Conservation (phyloP, 2,888 invertebrate species). For the Melitaea athalia region DNA sequence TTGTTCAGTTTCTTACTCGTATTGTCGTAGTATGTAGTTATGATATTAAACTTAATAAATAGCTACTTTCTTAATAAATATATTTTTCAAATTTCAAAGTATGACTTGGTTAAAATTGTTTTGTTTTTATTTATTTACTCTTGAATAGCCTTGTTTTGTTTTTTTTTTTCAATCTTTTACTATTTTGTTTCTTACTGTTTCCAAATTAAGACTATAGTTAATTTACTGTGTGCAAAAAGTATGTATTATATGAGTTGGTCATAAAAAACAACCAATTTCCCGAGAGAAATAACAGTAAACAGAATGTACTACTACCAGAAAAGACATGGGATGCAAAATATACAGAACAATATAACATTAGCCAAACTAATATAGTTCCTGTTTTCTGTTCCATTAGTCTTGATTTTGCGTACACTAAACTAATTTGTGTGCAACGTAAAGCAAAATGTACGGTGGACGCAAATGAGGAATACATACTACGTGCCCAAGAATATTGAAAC, state of each 20-base stretch:
- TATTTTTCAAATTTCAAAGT: no score
- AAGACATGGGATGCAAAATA: slow-evolving; percentile 63
- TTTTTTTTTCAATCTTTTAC: not conserved
- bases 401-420: slow-evolving; percentile 61
- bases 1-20: no score
- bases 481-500: slow-evolving; percentile 48
- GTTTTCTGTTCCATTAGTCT: slow-evolving; percentile 61
- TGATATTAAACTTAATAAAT: no score
- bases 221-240: slow-evolving; percentile 25
- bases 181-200: not conserved
- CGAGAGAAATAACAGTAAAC: slow-evolving; percentile 36
- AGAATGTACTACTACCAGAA: slow-evolving; percentile 42
- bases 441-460: slow-evolving; percentile 69
- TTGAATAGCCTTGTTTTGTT: not conserved
- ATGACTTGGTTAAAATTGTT: no score
- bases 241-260: slow-evolving; percentile 24
- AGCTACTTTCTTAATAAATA: no score
- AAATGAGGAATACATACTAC: slow-evolving; percentile 64
- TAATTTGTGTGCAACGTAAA: slow-evolving; percentile 58
- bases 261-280: slow-evolving; percentile 37
- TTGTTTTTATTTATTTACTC: no score
- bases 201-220: slow-evolving; percentile 21
- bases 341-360: slow-evolving; percentile 62
- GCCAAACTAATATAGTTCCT: slow-evolving; percentile 63
- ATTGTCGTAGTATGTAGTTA: no score